A percentile compares a stretch with the other conserved stretches of the same genome.
phyloP scores from a whole-genome alignment of 2,113 vertebrate species.

The Sebastes fasciatus region DNA sequence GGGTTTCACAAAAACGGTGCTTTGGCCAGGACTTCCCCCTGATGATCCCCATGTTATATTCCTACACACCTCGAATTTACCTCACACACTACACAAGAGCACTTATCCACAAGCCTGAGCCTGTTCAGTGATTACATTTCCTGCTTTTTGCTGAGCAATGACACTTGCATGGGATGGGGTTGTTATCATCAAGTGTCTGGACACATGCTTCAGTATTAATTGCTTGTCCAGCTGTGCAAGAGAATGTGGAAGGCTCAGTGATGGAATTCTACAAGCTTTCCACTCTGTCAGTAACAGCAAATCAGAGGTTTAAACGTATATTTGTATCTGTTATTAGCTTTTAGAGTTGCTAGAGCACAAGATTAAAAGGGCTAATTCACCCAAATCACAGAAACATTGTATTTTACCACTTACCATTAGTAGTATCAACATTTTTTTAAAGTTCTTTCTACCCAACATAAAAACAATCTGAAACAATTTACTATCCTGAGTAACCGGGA shows the following conservation, averaged over 20 bases:
- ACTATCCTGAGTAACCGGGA: neutral
- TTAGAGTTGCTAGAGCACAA: neutral
- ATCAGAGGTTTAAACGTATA: neutral
- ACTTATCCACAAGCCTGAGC: conserved; percentile 56
- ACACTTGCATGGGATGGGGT: conserved; percentile 56
- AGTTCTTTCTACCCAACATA: neutral
- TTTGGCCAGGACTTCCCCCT: conserved; percentile 32
- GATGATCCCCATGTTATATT: conserved; percentile 37
- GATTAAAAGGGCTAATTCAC: neutral
- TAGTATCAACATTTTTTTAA: neutral
- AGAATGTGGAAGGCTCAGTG: conserved; percentile 23
- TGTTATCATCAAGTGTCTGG: conserved; percentile 72
- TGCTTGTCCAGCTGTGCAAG: conserved; percentile 71
- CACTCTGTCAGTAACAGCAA: conserved; percentile 8
- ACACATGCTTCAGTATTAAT: conserved; percentile 70
- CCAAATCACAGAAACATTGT: no score
- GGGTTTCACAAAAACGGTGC: conserved; percentile 49
- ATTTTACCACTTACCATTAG: neutral
- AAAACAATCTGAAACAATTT: neutral
- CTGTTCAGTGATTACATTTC: conserved; percentile 65
- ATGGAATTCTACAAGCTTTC: conserved; percentile 18
- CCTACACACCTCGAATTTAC: conserved; percentile 52
- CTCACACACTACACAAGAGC: conserved; percentile 52
- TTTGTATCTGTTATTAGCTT: conserved; percentile 9
- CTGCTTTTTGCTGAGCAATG: conserved; percentile 53